These are phyloP conservation scores for Formica exsecta DNA, from an alignment of 1,140 invertebrate genomes.

Conservation along the genomic window DNA sequence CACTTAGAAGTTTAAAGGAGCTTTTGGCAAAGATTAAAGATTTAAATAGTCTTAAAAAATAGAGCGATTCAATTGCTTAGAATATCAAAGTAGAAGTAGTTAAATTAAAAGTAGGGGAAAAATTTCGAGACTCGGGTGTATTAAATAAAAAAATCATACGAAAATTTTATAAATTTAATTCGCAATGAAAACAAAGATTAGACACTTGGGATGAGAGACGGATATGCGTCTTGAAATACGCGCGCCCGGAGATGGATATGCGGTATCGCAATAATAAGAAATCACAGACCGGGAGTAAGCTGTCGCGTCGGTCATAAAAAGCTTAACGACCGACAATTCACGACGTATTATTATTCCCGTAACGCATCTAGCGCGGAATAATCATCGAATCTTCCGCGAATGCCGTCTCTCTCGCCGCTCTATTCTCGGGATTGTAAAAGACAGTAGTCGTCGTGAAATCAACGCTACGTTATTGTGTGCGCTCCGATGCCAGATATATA, in stretches of 20 bases:
- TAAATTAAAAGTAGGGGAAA: too few relatives aligned
- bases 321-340: conserved; percentile 40
- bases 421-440: conserved; percentile 72
- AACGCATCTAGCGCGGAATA: conserved; percentile 44
- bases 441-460: conserved; percentile 58
- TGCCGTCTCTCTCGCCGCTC: conserved; percentile 34
- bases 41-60: too few relatives aligned
- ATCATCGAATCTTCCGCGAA: conserved; percentile 71
- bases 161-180: background rate
- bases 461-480: conserved; percentile 68
- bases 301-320: conserved; percentile 9
- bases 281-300: conserved; percentile 10
- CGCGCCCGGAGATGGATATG: background rate
- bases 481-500: conserved; percentile 70
- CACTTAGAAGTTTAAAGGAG: too few relatives aligned
- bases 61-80: too few relatives aligned
- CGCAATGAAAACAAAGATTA: background rate
- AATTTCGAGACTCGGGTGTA: too few relatives aligned
- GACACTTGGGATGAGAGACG: background rate
- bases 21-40: too few relatives aligned
- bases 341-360: conserved; percentile 43
- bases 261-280: conserved; percentile 16
- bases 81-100: too few relatives aligned
- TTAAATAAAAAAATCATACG: conserved; percentile 8
- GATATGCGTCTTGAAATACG: conserved; percentile 29